These are phyloP conservation scores for Leptopilina boulardi DNA, from an alignment of 1,140 invertebrate genomes.

Conservation along the genomic window DNA sequence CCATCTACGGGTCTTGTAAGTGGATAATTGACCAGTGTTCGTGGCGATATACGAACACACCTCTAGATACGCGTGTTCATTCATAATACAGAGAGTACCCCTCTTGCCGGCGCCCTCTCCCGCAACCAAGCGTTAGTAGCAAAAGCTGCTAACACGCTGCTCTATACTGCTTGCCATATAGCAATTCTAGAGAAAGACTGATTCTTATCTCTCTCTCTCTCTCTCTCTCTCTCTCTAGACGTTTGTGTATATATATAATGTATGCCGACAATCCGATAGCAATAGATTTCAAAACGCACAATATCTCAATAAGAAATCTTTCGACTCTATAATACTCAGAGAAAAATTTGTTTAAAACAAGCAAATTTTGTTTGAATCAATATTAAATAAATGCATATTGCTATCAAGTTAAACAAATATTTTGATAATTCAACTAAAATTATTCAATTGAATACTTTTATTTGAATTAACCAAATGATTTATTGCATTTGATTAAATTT, in stretches of 20 bases:
- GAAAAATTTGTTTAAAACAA: background rate
- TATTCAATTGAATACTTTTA: too few species aligned
- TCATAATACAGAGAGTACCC: slow-evolving; percentile 42
- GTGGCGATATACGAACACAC: slow-evolving; percentile 27
- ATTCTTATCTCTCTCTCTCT: slow-evolving; percentile 59
- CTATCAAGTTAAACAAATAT: too few species aligned
- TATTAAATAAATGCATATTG: too few species aligned
- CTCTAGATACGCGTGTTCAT: slow-evolving; percentile 41
- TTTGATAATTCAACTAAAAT: too few species aligned
- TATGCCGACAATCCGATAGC: slow-evolving; percentile 47
- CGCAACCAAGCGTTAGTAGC: slow-evolving; percentile 35
- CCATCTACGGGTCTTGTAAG: slow-evolving; percentile 40
- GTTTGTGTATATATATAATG: slow-evolving; percentile 50
- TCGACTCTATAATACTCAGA: slow-evolving; percentile 27
- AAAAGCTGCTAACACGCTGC: slow-evolving; percentile 41
- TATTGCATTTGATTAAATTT: too few species aligned
- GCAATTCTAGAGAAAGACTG: slow-evolving; percentile 49
- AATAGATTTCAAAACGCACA: slow-evolving; percentile 49
- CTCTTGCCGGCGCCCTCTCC: background rate
- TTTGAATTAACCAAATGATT: too few species aligned
- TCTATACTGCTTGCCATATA: slow-evolving; percentile 18
- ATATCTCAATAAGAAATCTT: slow-evolving; percentile 61
- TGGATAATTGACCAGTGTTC: slow-evolving; percentile 47
- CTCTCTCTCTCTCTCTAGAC: too few species aligned
- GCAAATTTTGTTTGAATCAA: too few species aligned